Percentiles rank a stretch among this genome's conserved stretches.
Conservation (phyloP, 1,140 invertebrate species). For the Apocrypta bakeri region DNA sequence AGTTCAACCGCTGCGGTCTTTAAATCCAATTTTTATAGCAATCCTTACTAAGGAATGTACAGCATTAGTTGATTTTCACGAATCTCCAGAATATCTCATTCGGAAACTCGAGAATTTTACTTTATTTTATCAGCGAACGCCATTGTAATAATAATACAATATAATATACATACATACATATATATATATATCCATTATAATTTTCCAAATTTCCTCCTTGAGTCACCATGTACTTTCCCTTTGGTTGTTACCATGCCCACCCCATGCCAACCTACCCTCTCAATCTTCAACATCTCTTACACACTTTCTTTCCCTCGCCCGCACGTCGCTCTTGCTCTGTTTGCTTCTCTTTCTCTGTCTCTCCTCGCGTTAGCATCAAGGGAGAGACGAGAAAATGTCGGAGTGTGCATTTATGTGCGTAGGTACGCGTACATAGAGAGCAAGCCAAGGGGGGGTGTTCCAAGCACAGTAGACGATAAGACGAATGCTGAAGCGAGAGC, state of each 20-base stretch:
- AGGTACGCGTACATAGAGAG: slow-evolving; percentile 8
- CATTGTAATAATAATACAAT: slow-evolving; percentile 30
- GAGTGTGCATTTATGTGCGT: slow-evolving; percentile 49
- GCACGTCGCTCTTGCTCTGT: background rate
- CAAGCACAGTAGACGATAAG: slow-evolving; percentile 36
- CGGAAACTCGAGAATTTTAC: no score
- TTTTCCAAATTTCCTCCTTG: slow-evolving; percentile 33
- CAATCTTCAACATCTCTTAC: slow-evolving; percentile 47
- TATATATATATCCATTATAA: no score
- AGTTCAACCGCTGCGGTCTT: no score
- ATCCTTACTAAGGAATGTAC: no score
- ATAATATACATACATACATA: no score
- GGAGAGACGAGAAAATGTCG: slow-evolving; percentile 12
- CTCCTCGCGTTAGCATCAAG: background rate
- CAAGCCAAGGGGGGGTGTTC: background rate
- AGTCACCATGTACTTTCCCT: slow-evolving; percentile 9
- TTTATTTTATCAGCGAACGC: background rate
- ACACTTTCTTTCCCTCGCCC: slow-evolving; percentile 44
- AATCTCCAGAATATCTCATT: no score
- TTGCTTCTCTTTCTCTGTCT: background rate
- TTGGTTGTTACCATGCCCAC: background rate
- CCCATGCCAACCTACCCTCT: slow-evolving; percentile 13
- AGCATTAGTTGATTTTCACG: no score
- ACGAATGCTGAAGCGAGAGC: slow-evolving; percentile 19
- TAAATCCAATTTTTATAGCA: no score